These are phyloP conservation scores for Anas capensis DNA, from an alignment of 2,797 vertebrate genomes.

Conservation along the genomic window DNA sequence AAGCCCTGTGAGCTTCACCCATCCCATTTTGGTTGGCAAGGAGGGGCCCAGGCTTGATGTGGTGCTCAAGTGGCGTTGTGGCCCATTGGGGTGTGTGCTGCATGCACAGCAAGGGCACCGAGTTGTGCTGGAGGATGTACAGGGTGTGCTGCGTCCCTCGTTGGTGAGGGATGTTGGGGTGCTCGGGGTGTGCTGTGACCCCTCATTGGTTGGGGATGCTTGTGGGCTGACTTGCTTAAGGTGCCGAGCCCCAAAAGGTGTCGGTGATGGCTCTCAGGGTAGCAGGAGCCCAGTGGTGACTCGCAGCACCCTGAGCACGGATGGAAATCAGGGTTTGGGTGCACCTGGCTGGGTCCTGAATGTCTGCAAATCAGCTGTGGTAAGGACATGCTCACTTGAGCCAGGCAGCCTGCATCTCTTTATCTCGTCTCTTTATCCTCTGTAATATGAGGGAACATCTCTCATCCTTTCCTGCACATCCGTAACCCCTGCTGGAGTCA, in stretches of 20 bases:
- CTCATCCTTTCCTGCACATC: neutral
- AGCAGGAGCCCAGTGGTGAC: accelerated
- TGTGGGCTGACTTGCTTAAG: neutral
- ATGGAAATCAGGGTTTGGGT: neutral
- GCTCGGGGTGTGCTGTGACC: too few species aligned
- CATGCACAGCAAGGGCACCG: neutral
- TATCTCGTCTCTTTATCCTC: neutral
- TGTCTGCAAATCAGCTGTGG: neutral
- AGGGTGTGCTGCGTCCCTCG: too few species aligned
- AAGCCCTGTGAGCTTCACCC: accelerated
- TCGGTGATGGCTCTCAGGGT: neutral
- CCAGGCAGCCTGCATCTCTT: neutral
- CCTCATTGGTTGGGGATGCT: neutral
- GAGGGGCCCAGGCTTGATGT: neutral
- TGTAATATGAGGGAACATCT: neutral
- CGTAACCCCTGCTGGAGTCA: neutral
- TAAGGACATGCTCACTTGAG: neutral
- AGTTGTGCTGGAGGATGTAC: too few species aligned
- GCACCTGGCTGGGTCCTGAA: neutral
- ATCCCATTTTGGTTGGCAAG: accelerated
- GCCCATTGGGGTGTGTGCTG: too few species aligned
- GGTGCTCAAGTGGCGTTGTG: neutral
- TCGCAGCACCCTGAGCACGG: accelerated
- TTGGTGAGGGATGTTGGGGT: too few species aligned
- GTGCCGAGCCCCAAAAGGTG: neutral